phyloP scores from a whole-genome alignment of 2,888 invertebrate species.

The Tholera decimalis region DNA sequence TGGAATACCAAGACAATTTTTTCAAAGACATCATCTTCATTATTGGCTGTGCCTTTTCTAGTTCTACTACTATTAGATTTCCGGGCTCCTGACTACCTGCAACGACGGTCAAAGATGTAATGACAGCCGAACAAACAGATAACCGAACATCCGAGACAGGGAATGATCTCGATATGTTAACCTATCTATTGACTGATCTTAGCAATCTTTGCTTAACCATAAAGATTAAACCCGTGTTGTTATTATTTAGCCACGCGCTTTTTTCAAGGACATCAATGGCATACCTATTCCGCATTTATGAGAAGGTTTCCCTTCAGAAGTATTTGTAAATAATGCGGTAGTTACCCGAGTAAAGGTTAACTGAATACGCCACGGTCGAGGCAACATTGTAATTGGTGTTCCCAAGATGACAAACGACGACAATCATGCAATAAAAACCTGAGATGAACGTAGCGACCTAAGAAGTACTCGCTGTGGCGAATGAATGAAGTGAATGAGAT shows the following conservation, averaged over 20 bases:
- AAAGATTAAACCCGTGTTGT: too few species aligned
- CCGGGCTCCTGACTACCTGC: too few species aligned
- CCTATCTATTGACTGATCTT: too few species aligned
- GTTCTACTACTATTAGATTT: too few species aligned
- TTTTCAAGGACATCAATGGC: constrained; percentile 18
- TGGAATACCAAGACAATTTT: constrained; percentile 9
- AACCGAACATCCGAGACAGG: too few species aligned
- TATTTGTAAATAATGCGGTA: constrained; percentile 52
- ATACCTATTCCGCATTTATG: constrained; percentile 21
- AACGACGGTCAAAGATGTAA: too few species aligned
- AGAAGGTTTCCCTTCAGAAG: constrained; percentile 32
- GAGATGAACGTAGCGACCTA: constrained; percentile 58
- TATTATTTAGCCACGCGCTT: too few species aligned
- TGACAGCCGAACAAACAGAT: too few species aligned
- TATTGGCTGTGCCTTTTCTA: too few species aligned
- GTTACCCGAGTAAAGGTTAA: constrained; percentile 65
- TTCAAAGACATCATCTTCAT: too few species aligned
- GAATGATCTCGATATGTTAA: too few species aligned
- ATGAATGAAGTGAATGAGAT: constrained; percentile 33
- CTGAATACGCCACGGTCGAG: constrained; percentile 71
- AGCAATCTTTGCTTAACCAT: too few species aligned
- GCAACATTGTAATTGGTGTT: constrained; percentile 78
- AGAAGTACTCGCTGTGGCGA: constrained; percentile 42
- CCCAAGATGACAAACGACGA: constrained; percentile 73
- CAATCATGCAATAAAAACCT: constrained; percentile 82